A percentile compares a stretch with the other conserved stretches of the same genome.
Evolutionary conservation across 2,113 vertebrate genomes (phyloP).

Genomic region (Petromus typicus): DNA sequence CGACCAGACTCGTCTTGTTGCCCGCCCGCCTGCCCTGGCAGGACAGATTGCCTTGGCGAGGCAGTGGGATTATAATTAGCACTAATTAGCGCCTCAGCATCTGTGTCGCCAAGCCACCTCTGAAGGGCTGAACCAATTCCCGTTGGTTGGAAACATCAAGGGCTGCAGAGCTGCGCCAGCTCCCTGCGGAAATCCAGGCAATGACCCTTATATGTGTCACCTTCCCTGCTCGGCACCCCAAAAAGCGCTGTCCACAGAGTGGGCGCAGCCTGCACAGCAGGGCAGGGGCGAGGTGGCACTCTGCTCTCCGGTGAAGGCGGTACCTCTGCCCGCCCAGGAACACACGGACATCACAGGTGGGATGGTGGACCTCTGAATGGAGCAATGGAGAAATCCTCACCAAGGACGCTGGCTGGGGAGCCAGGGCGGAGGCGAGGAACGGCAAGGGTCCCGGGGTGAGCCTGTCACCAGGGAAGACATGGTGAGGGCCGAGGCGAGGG

Average conservation of each 20-base stretch:
- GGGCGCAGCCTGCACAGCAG: neutral
- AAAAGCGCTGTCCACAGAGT: rapidly evolving
- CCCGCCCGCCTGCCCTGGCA: conserved; percentile 49
- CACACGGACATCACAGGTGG: rapidly evolving
- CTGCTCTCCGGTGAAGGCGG: neutral
- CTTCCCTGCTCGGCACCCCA: neutral
- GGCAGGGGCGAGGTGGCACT: too few relatives aligned
- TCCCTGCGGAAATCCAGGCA: rapidly evolving
- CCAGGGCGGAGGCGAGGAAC: too few relatives aligned
- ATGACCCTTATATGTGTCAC: neutral
- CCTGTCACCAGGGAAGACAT: neutral
- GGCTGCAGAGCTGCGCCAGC: rapidly evolving
- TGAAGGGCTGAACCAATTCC: neutral
- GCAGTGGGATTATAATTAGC: conserved; percentile 34
- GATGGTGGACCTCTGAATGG: rapidly evolving
- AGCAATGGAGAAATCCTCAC: neutral
- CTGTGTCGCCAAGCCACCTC: conserved; percentile 47
- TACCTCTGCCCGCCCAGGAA: neutral
- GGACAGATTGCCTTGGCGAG: conserved; percentile 61
- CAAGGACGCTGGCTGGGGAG: rapidly evolving
- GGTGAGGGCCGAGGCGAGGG: neutral
- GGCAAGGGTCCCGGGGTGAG: neutral
- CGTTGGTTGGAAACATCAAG: neutral
- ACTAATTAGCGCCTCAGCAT: conserved; percentile 53
- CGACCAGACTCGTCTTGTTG: neutral